Evolutionary conservation across 35 echinoderm and acorn worm genomes (phyloP), one percentile per base, ranked within the genome.

Genomic region (Heliocidaris tuberculata): DNA sequence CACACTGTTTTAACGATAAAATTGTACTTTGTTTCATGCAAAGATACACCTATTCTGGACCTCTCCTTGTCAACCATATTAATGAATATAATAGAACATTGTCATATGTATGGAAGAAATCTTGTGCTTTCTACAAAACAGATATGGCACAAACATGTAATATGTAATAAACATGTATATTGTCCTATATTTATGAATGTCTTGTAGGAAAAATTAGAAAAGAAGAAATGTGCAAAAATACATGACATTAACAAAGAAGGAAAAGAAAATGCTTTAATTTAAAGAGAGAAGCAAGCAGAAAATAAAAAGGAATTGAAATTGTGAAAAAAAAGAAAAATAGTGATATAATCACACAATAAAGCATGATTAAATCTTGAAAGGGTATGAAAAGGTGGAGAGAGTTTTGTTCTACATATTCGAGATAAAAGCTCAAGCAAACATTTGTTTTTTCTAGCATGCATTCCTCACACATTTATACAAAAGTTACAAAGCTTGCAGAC

Each of bases 1-100:
- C 87, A 89, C 87, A 89, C 87, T 89, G 65, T 78, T 78, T 89
- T 89, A 47, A 89, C 47, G 87, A 89, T 89, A 89, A 89, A 87
- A 89, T 89, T 89, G 87, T 42, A 32, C 17, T 89, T 89, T 89
- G 17, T 17, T 47, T 47, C 87, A 89, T 89, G 87, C 31, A 48
- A 89, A 89, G 47, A 32, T 47, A 48, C 87, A 89, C 87, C 31
- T 31, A 89, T 48, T 24, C 65, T 78, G 65, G 65, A 78, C 65
- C 65, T 78, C 65, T 6, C 32, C 31, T 85, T 32, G 12, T 89
- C 87, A 89, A 89, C 47, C 47, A 89, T 48, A 89, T 24, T 89
- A 48, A 86, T 89, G 87, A 89, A 89, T 89, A 27, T 89, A 35
- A 35, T 47, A 32, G 31, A 89, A 89, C 87, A 89, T n/a, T 48